phyloP scores from a whole-genome alignment of 2,888 invertebrate genomes.

The Nomada fucata region DNA sequence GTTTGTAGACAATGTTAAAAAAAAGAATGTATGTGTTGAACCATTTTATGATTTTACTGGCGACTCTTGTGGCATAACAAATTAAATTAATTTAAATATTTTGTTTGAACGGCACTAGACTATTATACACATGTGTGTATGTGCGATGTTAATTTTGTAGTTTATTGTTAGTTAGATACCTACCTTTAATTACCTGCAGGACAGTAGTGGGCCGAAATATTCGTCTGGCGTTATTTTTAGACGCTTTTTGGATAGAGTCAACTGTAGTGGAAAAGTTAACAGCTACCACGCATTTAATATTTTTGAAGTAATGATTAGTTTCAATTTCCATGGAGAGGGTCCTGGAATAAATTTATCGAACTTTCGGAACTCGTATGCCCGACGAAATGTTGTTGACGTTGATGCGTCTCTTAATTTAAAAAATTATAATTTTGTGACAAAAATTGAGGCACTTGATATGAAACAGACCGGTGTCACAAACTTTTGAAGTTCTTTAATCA shows the following conservation, averaged over 20 bases:
- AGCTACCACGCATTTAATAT: neutral
- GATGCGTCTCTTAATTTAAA: neutral
- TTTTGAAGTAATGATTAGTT: conserved; percentile 10
- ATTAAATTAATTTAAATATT: too few relatives aligned
- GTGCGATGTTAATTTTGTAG: too few relatives aligned
- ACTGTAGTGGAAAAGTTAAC: neutral
- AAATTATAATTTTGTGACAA: neutral
- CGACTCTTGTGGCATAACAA: too few relatives aligned
- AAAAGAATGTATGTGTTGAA: too few relatives aligned
- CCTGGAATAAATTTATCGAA: neutral
- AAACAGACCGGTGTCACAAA: too few relatives aligned
- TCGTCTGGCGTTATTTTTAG: neutral
- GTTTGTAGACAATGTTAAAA: too few relatives aligned
- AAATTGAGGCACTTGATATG: neutral
- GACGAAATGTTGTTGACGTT: neutral
- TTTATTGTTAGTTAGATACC: too few relatives aligned
- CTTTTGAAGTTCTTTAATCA: neutral
- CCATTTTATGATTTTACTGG: too few relatives aligned
- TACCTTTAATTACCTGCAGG: conserved; percentile 8
- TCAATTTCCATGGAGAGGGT: neutral
- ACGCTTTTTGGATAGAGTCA: neutral
- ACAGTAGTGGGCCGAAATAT: neutral
- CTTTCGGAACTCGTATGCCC: neutral
- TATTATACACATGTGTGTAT: too few relatives aligned
- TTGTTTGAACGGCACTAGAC: too few relatives aligned